These are phyloP conservation scores for Siderastrea radians DNA, from an alignment of 92 coral and sea anemone genomes.

Conservation along the genomic window DNA sequence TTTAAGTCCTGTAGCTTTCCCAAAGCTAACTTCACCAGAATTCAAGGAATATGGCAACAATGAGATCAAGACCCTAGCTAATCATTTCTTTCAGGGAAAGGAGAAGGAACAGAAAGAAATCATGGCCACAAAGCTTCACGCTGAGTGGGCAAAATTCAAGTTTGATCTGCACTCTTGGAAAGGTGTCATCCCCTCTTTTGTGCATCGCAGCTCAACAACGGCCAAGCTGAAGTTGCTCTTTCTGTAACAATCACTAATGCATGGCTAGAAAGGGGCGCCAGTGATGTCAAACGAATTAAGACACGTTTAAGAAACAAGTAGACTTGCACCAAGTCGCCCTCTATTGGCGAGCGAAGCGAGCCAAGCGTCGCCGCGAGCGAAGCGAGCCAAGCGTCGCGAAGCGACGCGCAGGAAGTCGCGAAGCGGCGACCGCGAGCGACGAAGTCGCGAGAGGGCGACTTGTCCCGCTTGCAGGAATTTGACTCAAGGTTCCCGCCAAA, in stretches of 20 bases:
- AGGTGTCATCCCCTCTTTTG: conserved; percentile 51
- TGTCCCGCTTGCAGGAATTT: too few relatives aligned
- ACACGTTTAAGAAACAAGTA: conserved; percentile 26
- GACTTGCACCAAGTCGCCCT: too few relatives aligned
- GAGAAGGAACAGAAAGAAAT: conserved; percentile 44
- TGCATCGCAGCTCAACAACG: conserved; percentile 37
- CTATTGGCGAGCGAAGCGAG: too few relatives aligned
- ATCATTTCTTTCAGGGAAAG: conserved; percentile 56
- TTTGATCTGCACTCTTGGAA: conserved; percentile 63
- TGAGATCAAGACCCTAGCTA: conserved; percentile 51
- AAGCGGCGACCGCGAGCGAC: too few relatives aligned
- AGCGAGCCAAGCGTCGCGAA: too few relatives aligned
- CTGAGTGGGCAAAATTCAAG: conserved; percentile 64
- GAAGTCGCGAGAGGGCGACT: too few relatives aligned
- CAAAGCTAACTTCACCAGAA: conserved; percentile 47
- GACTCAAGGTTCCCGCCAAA: too few relatives aligned
- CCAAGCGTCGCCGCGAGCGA: too few relatives aligned
- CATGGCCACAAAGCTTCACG: conserved; percentile 55
- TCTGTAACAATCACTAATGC: conserved; percentile 55
- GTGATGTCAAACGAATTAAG: conserved; percentile 25
- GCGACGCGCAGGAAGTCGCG: too few relatives aligned
- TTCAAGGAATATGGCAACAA: conserved; percentile 47
- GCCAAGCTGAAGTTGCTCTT: conserved; percentile 55
- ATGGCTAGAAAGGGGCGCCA: conserved; percentile 32
- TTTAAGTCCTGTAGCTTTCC: conserved; percentile 50